Base-by-base conservation (phyloP, 30 jellyfish, hydroid and myxozoan genomes). In the Cassiopea andromeda region DNA sequence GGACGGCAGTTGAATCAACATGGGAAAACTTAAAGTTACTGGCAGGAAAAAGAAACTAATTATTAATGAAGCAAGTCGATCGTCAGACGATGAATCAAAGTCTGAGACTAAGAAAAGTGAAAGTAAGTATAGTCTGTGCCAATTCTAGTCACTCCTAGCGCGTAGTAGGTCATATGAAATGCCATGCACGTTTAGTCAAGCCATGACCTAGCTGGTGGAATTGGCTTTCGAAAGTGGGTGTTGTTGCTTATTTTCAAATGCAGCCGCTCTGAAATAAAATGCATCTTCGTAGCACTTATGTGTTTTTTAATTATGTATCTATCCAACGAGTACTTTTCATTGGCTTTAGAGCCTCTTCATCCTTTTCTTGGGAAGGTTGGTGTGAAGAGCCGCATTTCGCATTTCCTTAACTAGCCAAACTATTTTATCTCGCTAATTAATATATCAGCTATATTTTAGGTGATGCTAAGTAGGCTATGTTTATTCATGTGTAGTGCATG, bases 11-110 rank as follows among this genome's bases (percentile, higher is more conserved):
- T 73, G 71, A 49, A 69, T 43, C 84, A 87, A 87, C 60, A 87
- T 87, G 94, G 94, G 90, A 84, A 87, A 87, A 67, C 60, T 54
- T 59, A 87, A 87, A 69, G 94, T 90, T 66, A 87, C 78, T 47
- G 94, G 94, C 43, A 78, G 64, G 73, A 77, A 69, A 46, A 84
- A 78, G 60, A 87, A 87, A 86, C 73, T 87, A 43, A 69, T 87
- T 13, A 16, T 87, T 0, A 71, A 75, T 46, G 94, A 78, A 47
- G 78, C 77, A 69, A 83, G 78, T 60, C 78, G 72, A 8, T 50
- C 87, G 12, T 73, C 87, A 46, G 87, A 73, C 18, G 87, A 74
- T 18, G 84, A 85, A 45, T 18, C 58, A 50, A 75, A 73, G 44
- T 48, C 81, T 73, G 82, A 50, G 6, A 44, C 57, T 71, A 48